phyloP scores from a whole-genome alignment of 2,113 vertebrate genomes.

The Hassar affinis region DNA sequence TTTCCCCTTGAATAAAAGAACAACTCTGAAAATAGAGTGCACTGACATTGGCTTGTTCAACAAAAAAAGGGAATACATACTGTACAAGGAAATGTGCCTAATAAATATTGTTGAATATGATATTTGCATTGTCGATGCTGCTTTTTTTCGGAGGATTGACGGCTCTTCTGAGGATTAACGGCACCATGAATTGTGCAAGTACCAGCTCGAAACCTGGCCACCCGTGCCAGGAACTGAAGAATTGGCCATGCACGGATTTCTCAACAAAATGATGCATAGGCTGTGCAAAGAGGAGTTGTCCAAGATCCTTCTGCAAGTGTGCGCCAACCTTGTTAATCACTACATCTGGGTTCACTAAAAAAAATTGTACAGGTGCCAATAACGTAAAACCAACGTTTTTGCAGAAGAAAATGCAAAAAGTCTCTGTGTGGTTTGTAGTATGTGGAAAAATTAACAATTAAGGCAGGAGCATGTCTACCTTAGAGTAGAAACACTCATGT shows the following conservation, averaged over 20 bases:
- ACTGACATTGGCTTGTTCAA: not conserved
- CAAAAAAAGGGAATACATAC: not conserved
- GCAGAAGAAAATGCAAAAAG: too few relatives aligned
- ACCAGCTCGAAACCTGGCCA: not conserved
- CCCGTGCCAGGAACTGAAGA: not conserved
- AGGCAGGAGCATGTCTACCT: not conserved
- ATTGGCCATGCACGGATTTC: not conserved
- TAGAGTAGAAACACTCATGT: too few relatives aligned
- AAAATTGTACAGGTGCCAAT: not conserved
- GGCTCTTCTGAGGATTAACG: not conserved
- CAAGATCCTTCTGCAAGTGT: not conserved
- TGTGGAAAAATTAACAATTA: not conserved
- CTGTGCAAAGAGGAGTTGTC: not conserved
- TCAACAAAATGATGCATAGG: conserved; percentile 1
- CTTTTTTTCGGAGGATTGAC: not conserved
- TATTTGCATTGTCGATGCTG: not conserved
- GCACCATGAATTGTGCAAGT: not conserved
- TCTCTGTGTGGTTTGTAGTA: not conserved
- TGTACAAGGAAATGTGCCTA: not conserved
- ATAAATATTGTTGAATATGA: conserved; percentile 4
- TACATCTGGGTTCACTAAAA: conserved; percentile 2
- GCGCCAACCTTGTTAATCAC: not conserved
- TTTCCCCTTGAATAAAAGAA: not conserved
- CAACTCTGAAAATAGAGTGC: not conserved
- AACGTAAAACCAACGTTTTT: not conserved